These are phyloP conservation scores for Colletes gigas DNA, from an alignment of 1,140 invertebrate genomes.

Conservation along the genomic window DNA sequence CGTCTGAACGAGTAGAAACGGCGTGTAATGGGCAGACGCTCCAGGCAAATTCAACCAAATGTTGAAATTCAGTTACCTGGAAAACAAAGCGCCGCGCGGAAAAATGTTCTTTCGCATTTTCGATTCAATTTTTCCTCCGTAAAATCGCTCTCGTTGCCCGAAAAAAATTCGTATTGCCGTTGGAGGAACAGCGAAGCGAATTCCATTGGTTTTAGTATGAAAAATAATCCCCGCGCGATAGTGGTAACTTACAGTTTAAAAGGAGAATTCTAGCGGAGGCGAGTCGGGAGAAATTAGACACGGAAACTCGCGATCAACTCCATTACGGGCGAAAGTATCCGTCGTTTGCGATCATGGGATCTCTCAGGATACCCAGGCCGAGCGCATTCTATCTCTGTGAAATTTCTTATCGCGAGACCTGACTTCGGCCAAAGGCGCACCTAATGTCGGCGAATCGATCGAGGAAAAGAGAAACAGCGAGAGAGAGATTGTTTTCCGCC, in stretches of 20 bases:
- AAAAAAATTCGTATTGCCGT: too few species aligned
- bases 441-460: conserved; percentile 58
- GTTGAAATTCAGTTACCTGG: too few species aligned
- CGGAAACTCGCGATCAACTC: conserved; percentile 20
- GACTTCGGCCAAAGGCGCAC: conserved; percentile 37
- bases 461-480: conserved; percentile 27
- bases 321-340: conserved; percentile 44
- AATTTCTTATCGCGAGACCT: conserved; percentile 49
- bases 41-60: too few species aligned
- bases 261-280: background rate
- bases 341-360: conserved; percentile 16
- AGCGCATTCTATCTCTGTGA: conserved; percentile 25
- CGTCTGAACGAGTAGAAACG: too few species aligned
- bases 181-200: too few species aligned
- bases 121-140: too few species aligned
- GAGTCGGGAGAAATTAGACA: conserved; percentile 5
- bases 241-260: background rate
- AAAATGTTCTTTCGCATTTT: too few species aligned
- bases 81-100: too few species aligned
- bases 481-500: conserved; percentile 12
- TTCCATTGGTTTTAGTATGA: too few species aligned
- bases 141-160: too few species aligned
- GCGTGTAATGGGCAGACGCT: too few species aligned
- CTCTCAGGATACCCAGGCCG: background rate
- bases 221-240: too few species aligned